Evolutionary conservation across 2,797 vertebrate genomes (phyloP).

Genomic region (Crenuchus spilurus): DNA sequence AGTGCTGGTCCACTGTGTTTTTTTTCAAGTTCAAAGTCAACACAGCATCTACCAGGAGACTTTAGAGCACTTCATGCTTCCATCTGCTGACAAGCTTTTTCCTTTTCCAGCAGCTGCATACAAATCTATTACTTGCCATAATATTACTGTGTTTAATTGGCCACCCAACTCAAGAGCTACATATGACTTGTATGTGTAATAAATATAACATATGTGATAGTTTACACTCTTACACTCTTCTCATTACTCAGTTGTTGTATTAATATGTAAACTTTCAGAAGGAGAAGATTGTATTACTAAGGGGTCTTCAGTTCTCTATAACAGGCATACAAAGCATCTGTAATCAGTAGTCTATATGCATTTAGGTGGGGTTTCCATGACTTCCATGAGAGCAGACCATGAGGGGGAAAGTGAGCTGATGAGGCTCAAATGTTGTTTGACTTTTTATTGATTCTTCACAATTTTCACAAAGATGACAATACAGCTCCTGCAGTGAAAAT

Average conservation of each 20-base stretch:
- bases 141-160: too few species aligned
- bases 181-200: too few species aligned
- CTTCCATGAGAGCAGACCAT: not conserved
- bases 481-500: constrained; percentile 46
- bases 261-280: not conserved
- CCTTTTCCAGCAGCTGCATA: too few species aligned
- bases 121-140: too few species aligned
- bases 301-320: not conserved
- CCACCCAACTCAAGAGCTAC: too few species aligned
- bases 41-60: too few species aligned
- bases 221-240: too few species aligned
- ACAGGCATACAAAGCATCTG: not conserved
- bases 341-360: not conserved
- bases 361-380: not conserved
- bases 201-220: too few species aligned
- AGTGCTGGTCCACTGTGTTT: too few species aligned
- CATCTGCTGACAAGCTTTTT: too few species aligned
- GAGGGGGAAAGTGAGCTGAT: not conserved
- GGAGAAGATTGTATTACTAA: not conserved
- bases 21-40: too few species aligned
- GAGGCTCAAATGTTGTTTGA: not conserved
- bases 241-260: not conserved
- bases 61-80: too few species aligned
- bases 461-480: constrained; percentile 23
- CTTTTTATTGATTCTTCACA: constrained; percentile 10